Evolutionary conservation across 2,113 vertebrate species (phyloP).

Genomic region (Crotalus tigris): DNA sequence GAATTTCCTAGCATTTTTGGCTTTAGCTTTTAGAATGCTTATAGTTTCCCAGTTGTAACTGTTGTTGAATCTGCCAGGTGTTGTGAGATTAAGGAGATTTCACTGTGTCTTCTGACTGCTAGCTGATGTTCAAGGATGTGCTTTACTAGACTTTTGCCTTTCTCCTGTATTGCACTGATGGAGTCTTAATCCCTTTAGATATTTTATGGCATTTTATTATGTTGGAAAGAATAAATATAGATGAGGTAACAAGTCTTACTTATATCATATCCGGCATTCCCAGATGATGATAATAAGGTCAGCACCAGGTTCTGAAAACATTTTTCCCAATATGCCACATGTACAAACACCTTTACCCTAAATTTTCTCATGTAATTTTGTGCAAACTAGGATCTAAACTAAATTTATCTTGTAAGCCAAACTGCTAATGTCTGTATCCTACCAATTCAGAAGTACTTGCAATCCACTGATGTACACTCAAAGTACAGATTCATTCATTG

Average conservation of each 20-base stretch:
- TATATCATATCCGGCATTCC: neutral
- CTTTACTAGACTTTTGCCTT: no score
- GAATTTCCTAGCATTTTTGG: neutral
- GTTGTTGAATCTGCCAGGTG: no score
- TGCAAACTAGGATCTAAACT: neutral
- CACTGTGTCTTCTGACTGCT: neutral
- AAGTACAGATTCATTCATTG: neutral
- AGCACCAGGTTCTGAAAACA: neutral
- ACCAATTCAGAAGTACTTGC: neutral
- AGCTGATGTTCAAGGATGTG: neutral
- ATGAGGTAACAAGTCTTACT: neutral
- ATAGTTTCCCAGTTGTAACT: no score
- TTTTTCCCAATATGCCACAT: neutral
- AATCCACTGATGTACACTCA: neutral
- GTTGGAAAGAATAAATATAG: neutral
- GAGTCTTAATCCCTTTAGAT: neutral
- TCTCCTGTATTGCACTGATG: neutral
- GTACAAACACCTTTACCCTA: neutral
- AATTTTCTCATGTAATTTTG: neutral
- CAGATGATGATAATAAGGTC: neutral
- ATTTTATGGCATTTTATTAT: neutral
- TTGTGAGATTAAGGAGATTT: neutral
- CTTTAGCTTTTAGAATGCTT: neutral
- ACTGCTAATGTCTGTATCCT: neutral
- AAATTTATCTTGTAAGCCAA: neutral